These are phyloP conservation scores for Pristionchus fissidentatus DNA, from an alignment of 2,888 invertebrate genomes.

Conservation along the genomic window DNA sequence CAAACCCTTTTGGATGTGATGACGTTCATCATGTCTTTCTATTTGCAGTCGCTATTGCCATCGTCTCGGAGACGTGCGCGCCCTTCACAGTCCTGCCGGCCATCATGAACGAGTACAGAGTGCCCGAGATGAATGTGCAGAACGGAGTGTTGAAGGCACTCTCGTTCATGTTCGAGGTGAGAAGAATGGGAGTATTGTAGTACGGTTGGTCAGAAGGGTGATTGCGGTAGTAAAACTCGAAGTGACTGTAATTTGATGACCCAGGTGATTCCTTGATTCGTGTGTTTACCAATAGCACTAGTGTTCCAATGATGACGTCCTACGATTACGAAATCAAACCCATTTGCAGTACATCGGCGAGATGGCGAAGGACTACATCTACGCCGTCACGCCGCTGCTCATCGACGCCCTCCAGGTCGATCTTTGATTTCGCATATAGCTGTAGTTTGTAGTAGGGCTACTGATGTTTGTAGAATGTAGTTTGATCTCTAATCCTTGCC, in stretches of 20 bases:
- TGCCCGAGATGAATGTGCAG: slow-evolving; percentile 98
- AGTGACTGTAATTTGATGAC: neutral
- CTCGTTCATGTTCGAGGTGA: slow-evolving; percentile 86
- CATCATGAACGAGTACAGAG: slow-evolving; percentile 78
- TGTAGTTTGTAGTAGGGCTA: neutral
- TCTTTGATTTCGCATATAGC: slow-evolving; percentile 46
- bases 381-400: slow-evolving; percentile 95
- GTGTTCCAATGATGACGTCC: too few species aligned
- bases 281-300: too few species aligned
- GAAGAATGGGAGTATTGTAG: neutral
- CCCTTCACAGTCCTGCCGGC: slow-evolving; percentile 96
- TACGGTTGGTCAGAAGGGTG: neutral
- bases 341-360: slow-evolving; percentile 94
- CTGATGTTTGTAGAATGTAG: neutral
- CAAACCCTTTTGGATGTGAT: too few species aligned
- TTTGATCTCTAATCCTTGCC: slow-evolving; percentile 79
- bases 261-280: neutral
- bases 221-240: neutral
- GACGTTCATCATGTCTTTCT: too few species aligned
- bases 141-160: slow-evolving; percentile 98
- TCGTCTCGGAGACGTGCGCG: slow-evolving; percentile 99
- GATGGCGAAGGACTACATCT: slow-evolving; percentile 99
- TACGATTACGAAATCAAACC: slow-evolving; percentile 52
- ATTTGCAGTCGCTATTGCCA: slow-evolving; percentile 87
- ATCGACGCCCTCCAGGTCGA: slow-evolving; percentile 99